A percentile compares a stretch with the other conserved stretches of the same genome.
Evolutionary conservation across 92 coral and sea anemone genomes (phyloP).

Genomic region (Porites rus): DNA sequence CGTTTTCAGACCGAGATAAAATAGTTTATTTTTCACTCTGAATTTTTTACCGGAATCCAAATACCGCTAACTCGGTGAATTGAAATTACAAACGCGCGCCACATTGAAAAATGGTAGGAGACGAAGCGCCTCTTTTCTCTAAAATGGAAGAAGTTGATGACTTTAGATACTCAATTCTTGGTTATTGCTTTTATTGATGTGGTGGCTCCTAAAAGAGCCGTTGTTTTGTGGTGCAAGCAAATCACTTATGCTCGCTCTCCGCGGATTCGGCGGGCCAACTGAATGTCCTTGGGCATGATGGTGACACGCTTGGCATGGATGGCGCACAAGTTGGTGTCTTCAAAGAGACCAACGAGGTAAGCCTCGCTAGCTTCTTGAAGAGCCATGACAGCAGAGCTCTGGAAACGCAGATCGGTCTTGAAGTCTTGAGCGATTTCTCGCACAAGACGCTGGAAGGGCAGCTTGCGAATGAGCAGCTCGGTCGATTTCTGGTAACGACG

Average conservation of each 20-base stretch:
- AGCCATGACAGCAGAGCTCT: conserved; percentile 90
- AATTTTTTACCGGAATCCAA: too few relatives aligned
- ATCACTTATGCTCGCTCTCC: conserved; percentile 51
- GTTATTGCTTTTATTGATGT: conserved; percentile 35
- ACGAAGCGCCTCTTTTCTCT: too few relatives aligned
- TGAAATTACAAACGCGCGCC: too few relatives aligned
- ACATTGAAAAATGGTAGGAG: too few relatives aligned
- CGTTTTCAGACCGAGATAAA: too few relatives aligned
- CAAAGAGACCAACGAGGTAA: conserved; percentile 90
- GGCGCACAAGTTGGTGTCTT: conserved; percentile 94
- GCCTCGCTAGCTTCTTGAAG: conserved; percentile 93
- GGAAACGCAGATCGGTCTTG: conserved; percentile 89
- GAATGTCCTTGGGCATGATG: conserved; percentile 94
- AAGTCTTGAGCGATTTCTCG: conserved; percentile 91
- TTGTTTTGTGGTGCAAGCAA: too few relatives aligned
- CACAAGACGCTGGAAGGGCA: conserved; percentile 92
- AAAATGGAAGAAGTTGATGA: too few relatives aligned
- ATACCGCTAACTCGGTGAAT: too few relatives aligned
- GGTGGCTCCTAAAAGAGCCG: conserved; percentile 71
- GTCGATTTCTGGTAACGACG: conserved; percentile 92
- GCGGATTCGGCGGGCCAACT: conserved; percentile 94
- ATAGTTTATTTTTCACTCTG: too few relatives aligned
- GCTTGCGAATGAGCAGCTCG: conserved; percentile 89
- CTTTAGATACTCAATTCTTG: neutral
- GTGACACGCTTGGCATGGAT: conserved; percentile 97